phyloP scores from a whole-genome alignment of 2,888 invertebrate species.

The Apodemia zela region DNA sequence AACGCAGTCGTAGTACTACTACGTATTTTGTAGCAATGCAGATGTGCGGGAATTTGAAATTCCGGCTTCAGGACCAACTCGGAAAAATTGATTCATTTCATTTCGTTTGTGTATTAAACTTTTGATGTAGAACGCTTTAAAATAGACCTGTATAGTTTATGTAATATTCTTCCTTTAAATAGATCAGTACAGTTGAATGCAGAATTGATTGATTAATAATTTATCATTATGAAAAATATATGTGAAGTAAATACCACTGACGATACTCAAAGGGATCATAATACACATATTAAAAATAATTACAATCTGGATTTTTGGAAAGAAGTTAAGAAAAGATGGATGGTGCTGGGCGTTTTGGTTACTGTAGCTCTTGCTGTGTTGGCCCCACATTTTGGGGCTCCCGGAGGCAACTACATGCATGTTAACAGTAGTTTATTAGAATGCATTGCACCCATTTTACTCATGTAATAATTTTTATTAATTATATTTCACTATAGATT shows the following conservation, averaged over 20 bases:
- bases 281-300: slow-evolving; percentile 34
- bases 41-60: slow-evolving; percentile 52
- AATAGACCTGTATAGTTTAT: too few relatives aligned
- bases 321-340: slow-evolving; percentile 52
- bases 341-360: slow-evolving; percentile 52
- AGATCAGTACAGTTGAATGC: too few relatives aligned
- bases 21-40: slow-evolving; percentile 43
- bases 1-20: slow-evolving; percentile 25
- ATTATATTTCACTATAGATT: slow-evolving; percentile 9
- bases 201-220: neutral
- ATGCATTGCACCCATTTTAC: slow-evolving; percentile 60
- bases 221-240: slow-evolving; percentile 25
- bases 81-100: slow-evolving; percentile 35
- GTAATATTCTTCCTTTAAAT: too few relatives aligned
- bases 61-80: slow-evolving; percentile 24
- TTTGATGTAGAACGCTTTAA: slow-evolving; percentile 27
- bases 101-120: slow-evolving; percentile 26
- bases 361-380: slow-evolving; percentile 54
- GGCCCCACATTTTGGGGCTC: slow-evolving; percentile 54
- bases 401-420: slow-evolving; percentile 65
- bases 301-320: slow-evolving; percentile 50
- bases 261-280: slow-evolving; percentile 29
- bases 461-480: slow-evolving; percentile 50
- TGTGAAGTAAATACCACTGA: slow-evolving; percentile 33
- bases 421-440: slow-evolving; percentile 60